These are phyloP conservation scores for Xanthia togata DNA, from an alignment of 2,888 invertebrate genomes.

Conservation along the genomic window DNA sequence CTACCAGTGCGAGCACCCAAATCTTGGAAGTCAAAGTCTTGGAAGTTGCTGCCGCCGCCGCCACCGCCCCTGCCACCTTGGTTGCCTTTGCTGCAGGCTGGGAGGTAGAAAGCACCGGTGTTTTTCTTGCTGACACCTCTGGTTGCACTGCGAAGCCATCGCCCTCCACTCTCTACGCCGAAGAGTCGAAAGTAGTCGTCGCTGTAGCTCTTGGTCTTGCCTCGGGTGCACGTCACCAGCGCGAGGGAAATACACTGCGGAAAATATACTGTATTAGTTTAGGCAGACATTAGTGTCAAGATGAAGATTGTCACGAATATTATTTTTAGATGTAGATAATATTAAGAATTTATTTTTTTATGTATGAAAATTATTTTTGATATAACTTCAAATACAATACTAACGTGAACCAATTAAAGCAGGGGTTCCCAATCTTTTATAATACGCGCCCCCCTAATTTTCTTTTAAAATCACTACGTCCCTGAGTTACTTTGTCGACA, in stretches of 20 bases:
- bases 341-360: too few relatives aligned
- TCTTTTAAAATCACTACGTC: too few relatives aligned
- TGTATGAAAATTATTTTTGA: too few relatives aligned
- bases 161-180: background rate
- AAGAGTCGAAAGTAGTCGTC: background rate
- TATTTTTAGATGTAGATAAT: too few relatives aligned
- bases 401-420: too few relatives aligned
- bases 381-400: too few relatives aligned
- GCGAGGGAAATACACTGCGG: constrained; percentile 24
- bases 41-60: background rate
- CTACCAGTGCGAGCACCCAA: background rate
- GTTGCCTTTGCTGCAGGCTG: background rate
- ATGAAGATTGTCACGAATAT: too few relatives aligned
- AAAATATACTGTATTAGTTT: constrained; percentile 9
- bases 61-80: too few relatives aligned
- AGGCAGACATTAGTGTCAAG: background rate
- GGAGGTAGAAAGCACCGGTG: constrained; percentile 7
- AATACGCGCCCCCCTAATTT: too few relatives aligned
- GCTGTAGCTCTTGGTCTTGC: background rate
- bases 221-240: constrained; percentile 10
- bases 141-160: background rate
- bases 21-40: background rate
- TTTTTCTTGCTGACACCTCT: background rate
- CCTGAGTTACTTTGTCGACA: too few relatives aligned
- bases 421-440: too few relatives aligned